Conservation (phyloP, 2,797 vertebrate species). For the Helostoma temminkii region DNA sequence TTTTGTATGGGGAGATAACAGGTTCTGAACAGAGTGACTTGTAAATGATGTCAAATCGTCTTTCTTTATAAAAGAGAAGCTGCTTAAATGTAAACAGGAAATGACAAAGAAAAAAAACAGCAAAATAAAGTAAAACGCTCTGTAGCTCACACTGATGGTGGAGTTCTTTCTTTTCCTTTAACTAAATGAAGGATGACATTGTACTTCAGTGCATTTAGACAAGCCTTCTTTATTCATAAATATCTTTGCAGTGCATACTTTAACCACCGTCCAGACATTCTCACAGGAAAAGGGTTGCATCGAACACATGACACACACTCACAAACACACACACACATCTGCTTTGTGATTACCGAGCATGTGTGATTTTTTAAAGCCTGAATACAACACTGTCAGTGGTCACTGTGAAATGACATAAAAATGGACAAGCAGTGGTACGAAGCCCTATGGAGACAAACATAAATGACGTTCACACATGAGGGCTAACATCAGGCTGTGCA, state of each 20-base stretch:
- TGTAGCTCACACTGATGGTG: constrained; percentile 9
- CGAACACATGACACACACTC: constrained; percentile 52
- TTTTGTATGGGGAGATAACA: constrained; percentile 89
- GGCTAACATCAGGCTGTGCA: constrained; percentile 38
- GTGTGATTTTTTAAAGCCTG: constrained; percentile 68
- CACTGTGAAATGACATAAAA: constrained; percentile 62
- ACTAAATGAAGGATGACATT: not conserved
- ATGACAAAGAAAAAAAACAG: constrained; percentile 65
- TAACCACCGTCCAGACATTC: constrained; percentile 54
- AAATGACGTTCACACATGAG: constrained; percentile 52
- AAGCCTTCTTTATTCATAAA: constrained; percentile 81
- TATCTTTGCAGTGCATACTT: constrained; percentile 67
- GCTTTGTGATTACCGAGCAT: constrained; percentile 62
- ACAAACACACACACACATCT: constrained; percentile 47
- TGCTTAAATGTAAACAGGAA: constrained; percentile 81
- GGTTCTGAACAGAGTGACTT: constrained; percentile 81
- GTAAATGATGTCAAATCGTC: constrained; percentile 79
- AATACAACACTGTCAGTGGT: constrained; percentile 64
- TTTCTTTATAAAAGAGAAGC: constrained; percentile 82
- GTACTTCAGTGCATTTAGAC: constrained; percentile 57
- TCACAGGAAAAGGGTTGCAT: constrained; percentile 48
- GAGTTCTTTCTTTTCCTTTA: not conserved
- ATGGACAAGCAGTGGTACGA: constrained; percentile 53
- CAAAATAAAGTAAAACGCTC: constrained; percentile 67
- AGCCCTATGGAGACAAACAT: constrained; percentile 32